Base-by-base conservation (phyloP, 2,888 invertebrate species). In the Ceramica pisi region DNA sequence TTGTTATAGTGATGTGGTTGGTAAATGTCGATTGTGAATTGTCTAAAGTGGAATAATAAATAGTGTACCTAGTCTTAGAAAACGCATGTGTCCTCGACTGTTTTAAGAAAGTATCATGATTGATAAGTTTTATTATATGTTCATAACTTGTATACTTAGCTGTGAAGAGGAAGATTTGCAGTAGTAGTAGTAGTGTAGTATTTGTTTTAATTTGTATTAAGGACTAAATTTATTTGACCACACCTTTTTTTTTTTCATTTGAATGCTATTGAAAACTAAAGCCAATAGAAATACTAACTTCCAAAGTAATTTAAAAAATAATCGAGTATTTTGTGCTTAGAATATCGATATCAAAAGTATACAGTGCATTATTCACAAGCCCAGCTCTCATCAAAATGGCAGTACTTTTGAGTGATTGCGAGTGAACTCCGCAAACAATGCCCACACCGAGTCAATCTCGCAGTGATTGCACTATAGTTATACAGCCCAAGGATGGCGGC, bases 331-430 rank as follows among this genome's bases (percentile, higher is more conserved):
- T 31, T 12, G 5, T 51, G 12, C 51, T 31, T 69, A 7, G 5
- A 3, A 55, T 12, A 55, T 81, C 81, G 75, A 85, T 83, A 86
- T 86, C 80, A 77, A 76, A n/a, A 48, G 10, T 4, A n/a, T 1
- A 16, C 9, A 57, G 50, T 46, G 19, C 14, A 21, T 55, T 62
- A 26, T 67, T 50, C 9, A 35, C 61, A 60, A 71, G 70, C 78
- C 69, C 91, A 84, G 73, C 92, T 80, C 93, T 92, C 89, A 76
- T 80, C 83, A 85, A 88, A 89, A 89, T 81, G 81, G 85, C 78
- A 87, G 94, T 93, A 92, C 91, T 94, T 85, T 94, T 94, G 95
- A 95, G 94, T 95, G 95, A 95, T 95, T 95, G 94, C 94, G 87
- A 92, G 91, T 90, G 90, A 92, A 90, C 91, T 92, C 84, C 84